Base-by-base conservation (phyloP, 2,113 vertebrate species). In the Menura novaehollandiae region DNA sequence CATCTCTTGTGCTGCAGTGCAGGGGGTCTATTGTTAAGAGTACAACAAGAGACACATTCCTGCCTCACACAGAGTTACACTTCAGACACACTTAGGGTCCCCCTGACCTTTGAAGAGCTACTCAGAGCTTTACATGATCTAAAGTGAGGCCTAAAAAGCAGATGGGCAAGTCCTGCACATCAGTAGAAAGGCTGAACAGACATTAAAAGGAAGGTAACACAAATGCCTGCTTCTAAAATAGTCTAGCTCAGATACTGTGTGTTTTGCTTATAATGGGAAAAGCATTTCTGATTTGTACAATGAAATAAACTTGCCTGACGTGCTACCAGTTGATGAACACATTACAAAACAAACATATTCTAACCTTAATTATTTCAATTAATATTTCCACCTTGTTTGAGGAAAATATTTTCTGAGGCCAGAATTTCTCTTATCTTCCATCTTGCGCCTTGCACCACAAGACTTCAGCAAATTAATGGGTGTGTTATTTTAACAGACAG, bases 401-500 rank as follows among this genome's bases (percentile, higher is more conserved):
- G 53, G 66, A 94, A 95, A 91, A 94, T 72, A 75, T 84, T 96
- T 95, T 96, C 68, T 78, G n/a, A 91, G 96, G 93, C 79, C 92
- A 94, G 73, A 75, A 75, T 83, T 95, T 90, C 47, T 86, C 92
- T 67, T 92, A 92, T 91, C 90, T 94, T 78, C 49, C 64, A 93
- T 93, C 92, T 91, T 88, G 41, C 58, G 85, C 64, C 85, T 94
- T 28, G 35, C 52, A 92, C 44, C 73, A 88, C 75, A 64, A 55
- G 72, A 89, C 83, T 94, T 88, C 6, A 89, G 75, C 76, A 96
- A 96, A 96, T 92, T 95, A 94, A 91, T 81, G 79, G 93, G 93
- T 81, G 92, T 96, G 95, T 95, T 89, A 91, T 91, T 95, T 95
- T 93, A 97, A 93, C 64, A 93, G 90, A 93, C 90, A 94, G 92